A percentile compares a stretch with the other conserved stretches of the same genome.
These are phyloP conservation scores for Sebastiscus tertius DNA, from an alignment of 2,797 vertebrate species.

Conservation along the genomic window DNA sequence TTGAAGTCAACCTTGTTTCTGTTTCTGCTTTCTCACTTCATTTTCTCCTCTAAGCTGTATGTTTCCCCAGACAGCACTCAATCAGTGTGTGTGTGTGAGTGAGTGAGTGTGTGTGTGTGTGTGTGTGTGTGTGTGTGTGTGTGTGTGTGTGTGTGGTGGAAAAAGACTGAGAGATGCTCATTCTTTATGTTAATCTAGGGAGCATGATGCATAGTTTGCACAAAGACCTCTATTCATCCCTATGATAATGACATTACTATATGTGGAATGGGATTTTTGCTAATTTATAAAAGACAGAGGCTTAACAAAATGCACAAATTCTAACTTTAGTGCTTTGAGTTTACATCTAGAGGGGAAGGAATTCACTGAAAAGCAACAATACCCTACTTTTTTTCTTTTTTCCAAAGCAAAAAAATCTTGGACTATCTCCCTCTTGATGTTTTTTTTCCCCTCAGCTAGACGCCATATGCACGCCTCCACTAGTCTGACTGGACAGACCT, in stretches of 20 bases:
- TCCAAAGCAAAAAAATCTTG: slow-evolving; percentile 14
- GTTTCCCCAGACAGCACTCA: slow-evolving; percentile 19
- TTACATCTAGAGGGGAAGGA: neutral
- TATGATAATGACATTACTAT: slow-evolving; percentile 36
- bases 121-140: neutral
- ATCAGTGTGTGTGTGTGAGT: neutral
- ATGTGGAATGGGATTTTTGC: slow-evolving; percentile 33
- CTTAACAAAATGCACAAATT: neutral
- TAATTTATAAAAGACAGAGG: neutral
- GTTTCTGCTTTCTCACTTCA: slow-evolving; percentile 20
- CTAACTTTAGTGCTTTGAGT: neutral
- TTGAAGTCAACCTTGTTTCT: slow-evolving; percentile 6
- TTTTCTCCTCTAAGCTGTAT: neutral
- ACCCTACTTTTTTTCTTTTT: neutral
- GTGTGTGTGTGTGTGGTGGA: neutral
- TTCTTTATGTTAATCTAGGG: slow-evolving; percentile 43
- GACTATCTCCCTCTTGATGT: slow-evolving; percentile 3
- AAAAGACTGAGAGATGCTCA: slow-evolving; percentile 7
- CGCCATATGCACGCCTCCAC: slow-evolving; percentile 65
- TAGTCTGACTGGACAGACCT: slow-evolving; percentile 8
- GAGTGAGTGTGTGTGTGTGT: slow-evolving; percentile 7
- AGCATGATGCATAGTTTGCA: slow-evolving; percentile 46
- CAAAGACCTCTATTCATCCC: slow-evolving; percentile 60
- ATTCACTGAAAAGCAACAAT: neutral
- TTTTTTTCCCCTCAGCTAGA: slow-evolving; percentile 18